A percentile compares a stretch with the other conserved stretches of the same genome.
Conservation (phyloP, 2,113 vertebrate species). For the Melanostigma gelatinosum region DNA sequence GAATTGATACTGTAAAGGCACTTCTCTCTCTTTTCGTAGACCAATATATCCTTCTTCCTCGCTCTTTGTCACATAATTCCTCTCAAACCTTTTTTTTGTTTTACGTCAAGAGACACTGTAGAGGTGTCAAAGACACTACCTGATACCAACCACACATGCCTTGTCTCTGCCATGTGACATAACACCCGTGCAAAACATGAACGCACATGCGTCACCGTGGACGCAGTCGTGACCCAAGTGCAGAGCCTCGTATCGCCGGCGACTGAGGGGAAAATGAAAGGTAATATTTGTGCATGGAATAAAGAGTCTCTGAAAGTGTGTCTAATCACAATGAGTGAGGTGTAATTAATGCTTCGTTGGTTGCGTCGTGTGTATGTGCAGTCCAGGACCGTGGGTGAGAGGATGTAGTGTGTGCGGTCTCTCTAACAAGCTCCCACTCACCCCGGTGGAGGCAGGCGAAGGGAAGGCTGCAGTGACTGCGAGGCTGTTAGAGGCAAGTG, state of each 20-base stretch:
- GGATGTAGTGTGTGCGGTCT: conserved; percentile 80
- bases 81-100: conserved; percentile 30
- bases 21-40: conserved; percentile 16
- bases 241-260: background rate
- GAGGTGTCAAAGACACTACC: conserved; percentile 43
- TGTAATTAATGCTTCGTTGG: conserved; percentile 75
- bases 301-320: conserved; percentile 65
- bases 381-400: conserved; percentile 76
- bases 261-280: background rate
- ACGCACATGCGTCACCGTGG: conserved; percentile 31
- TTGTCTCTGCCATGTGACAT: conserved; percentile 33
- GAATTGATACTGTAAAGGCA: conserved; percentile 18
- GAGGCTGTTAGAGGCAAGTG: conserved; percentile 81
- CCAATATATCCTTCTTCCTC: conserved; percentile 13
- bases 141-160: conserved; percentile 32
- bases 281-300: conserved; percentile 36
- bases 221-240: conserved; percentile 5
- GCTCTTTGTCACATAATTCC: conserved; percentile 14
- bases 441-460: conserved; percentile 77
- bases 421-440: conserved; percentile 82
- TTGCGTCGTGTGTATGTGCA: conserved; percentile 59
- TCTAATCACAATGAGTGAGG: conserved; percentile 77
- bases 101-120: background rate
- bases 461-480: conserved; percentile 79
- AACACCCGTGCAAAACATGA: conserved; percentile 33